Evolutionary conservation across 2,797 vertebrate species (phyloP).

Genomic region (Dendrocincla tyrannina): DNA sequence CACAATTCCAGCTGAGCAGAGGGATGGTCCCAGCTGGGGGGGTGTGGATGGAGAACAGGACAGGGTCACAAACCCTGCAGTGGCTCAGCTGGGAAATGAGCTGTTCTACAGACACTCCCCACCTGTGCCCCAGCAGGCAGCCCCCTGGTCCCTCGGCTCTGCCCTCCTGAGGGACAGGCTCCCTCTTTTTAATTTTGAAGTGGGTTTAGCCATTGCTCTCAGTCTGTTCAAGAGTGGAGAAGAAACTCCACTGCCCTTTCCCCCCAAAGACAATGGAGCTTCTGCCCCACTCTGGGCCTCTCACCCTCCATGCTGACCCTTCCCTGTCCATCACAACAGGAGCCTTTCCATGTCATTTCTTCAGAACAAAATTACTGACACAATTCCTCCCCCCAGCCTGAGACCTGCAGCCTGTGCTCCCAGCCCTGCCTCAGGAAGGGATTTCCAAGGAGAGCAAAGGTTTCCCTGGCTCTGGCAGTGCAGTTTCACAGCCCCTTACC

Average conservation of each 20-base stretch:
- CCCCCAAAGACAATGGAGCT: background rate
- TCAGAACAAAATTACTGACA: background rate
- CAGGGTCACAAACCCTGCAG: background rate
- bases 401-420: background rate
- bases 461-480: background rate
- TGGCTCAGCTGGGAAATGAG: background rate
- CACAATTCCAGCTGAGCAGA: background rate
- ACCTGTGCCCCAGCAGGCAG: background rate
- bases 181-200: rapidly evolving
- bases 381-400: background rate
- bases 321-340: background rate
- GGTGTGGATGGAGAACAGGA: background rate
- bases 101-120: background rate
- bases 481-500: background rate
- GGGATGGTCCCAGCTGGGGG: background rate
- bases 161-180: background rate
- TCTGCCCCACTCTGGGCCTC: background rate
- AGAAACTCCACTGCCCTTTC: background rate
- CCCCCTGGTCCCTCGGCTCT: background rate
- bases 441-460: background rate
- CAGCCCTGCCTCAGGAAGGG: background rate
- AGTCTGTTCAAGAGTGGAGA: background rate
- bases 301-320: background rate
- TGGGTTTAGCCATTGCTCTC: background rate
- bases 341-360: background rate